phyloP scores from a whole-genome alignment of 2,113 vertebrate genomes.

The Deroptyus accipitrinus region DNA sequence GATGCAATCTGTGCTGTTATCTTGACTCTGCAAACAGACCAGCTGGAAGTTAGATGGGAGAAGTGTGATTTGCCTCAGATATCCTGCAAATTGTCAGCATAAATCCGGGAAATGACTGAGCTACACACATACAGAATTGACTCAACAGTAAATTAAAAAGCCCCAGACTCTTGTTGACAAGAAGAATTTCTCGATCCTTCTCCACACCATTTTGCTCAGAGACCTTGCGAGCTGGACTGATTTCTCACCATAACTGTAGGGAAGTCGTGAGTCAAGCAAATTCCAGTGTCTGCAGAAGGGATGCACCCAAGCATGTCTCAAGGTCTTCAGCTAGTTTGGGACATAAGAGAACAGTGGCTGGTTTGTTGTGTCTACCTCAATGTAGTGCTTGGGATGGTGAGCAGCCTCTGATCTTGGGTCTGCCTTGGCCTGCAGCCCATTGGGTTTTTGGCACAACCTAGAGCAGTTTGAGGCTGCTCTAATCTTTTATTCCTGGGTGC shows the following conservation, averaged over 20 bases:
- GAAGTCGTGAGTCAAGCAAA: neutral
- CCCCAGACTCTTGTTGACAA: neutral
- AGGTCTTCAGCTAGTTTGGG: neutral
- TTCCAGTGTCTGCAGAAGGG: neutral
- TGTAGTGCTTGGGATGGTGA: rapidly evolving
- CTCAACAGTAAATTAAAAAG: neutral
- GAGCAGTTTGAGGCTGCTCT: neutral
- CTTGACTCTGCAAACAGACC: neutral
- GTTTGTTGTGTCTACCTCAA: neutral
- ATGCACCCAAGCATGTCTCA: neutral
- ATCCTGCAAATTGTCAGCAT: neutral
- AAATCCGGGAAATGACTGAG: neutral
- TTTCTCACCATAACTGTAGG: neutral
- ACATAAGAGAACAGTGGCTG: neutral
- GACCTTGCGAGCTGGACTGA: neutral
- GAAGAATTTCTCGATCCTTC: neutral
- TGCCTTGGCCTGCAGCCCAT: neutral
- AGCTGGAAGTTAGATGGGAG: neutral
- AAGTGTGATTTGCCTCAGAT: neutral
- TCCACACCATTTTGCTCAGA: neutral
- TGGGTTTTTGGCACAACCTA: neutral
- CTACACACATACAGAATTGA: neutral
- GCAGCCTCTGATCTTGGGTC: neutral
- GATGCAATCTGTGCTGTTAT: neutral
- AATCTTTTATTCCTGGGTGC: neutral